phyloP scores from a whole-genome alignment of 2,797 vertebrate species.

The Periparus ater region DNA sequence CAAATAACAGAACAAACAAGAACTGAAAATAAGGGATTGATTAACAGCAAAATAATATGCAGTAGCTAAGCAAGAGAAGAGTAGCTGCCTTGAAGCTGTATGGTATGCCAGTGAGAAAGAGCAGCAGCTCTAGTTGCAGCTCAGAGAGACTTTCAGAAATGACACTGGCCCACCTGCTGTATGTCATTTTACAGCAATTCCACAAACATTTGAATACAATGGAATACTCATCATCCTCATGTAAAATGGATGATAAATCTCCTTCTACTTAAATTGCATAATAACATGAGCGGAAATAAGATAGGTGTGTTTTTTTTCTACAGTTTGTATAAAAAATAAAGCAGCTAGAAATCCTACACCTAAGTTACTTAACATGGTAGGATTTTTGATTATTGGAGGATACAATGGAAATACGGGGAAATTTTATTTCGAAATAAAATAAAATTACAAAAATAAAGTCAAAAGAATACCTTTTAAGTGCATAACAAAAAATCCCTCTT shows the following conservation, averaged over 20 bases:
- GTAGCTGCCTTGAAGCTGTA: neutral
- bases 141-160: constrained; percentile 15
- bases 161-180: constrained; percentile 50
- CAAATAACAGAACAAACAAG: constrained; percentile 11
- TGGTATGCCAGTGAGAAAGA: neutral
- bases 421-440: neutral
- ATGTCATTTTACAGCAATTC: constrained; percentile 41
- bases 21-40: constrained; percentile 51
- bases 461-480: neutral
- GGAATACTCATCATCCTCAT: constrained; percentile 20
- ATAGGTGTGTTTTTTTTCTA: neutral
- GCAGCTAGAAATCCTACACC: neutral
- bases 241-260: constrained; percentile 40
- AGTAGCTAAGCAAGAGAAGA: neutral
- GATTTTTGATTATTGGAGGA: neutral
- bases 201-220: constrained; percentile 39
- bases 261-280: neutral
- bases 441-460: neutral
- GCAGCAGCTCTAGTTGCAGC: neutral
- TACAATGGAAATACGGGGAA: neutral
- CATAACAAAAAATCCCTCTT: neutral
- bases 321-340: neutral
- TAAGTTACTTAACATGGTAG: neutral
- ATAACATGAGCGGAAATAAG: neutral
- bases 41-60: constrained; percentile 47